Conservation (phyloP, 1,140 invertebrate species). For the Lasioglossum baleicum region DNA sequence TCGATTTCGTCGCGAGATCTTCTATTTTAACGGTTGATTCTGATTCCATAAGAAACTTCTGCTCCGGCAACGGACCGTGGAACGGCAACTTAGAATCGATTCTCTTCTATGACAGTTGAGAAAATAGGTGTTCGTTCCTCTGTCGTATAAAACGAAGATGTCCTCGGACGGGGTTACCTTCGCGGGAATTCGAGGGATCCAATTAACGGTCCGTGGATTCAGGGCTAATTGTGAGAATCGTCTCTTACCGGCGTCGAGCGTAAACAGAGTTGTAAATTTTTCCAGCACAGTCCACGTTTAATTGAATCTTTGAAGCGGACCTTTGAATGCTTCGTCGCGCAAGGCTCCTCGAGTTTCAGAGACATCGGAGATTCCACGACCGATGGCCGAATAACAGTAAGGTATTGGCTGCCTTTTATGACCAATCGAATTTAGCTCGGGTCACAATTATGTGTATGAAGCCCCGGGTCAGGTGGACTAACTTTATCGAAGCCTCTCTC, state of each 20-base stretch:
- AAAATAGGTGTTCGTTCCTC: conserved; percentile 35
- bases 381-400: not conserved
- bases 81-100: not conserved
- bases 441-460: not conserved
- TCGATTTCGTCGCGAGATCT: not conserved
- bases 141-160: conserved; percentile 22
- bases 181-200: conserved; percentile 33
- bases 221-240: conserved; percentile 39
- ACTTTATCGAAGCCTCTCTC: too few relatives aligned
- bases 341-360: conserved; percentile 8
- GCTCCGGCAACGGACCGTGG: not conserved
- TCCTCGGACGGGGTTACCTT: conserved; percentile 22
- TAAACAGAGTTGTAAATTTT: conserved; percentile 72
- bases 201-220: conserved; percentile 55
- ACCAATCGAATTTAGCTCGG: not conserved
- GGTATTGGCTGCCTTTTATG: not conserved
- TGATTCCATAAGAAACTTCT: not conserved
- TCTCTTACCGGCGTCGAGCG: conserved; percentile 41
- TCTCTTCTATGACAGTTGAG: not conserved
- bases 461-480: not conserved
- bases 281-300: conserved; percentile 42
- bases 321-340: conserved; percentile 8
- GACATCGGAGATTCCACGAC: not conserved
- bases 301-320: conserved; percentile 46
- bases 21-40: not conserved